A percentile compares a stretch with the other conserved stretches of the same genome.
Conservation (phyloP, 2,888 invertebrate genomes). For the Rhimphoctona megacephalus region DNA sequence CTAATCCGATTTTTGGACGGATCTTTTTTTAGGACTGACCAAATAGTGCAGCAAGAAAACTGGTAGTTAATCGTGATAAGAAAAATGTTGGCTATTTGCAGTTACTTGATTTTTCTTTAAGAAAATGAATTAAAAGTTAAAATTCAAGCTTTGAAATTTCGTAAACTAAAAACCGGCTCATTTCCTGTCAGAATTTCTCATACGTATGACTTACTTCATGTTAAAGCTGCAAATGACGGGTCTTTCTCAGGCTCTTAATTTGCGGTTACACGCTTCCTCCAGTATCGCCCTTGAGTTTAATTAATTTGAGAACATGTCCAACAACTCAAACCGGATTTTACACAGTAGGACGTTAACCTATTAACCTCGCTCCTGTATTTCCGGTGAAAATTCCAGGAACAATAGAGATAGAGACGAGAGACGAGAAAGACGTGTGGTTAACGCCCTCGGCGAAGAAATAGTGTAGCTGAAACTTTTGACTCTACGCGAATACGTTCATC, state of each 20-base stretch:
- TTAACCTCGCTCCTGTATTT: constrained; percentile 25
- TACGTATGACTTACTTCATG: not conserved
- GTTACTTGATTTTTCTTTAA: not conserved
- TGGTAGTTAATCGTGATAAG: not conserved
- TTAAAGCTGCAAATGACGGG: constrained; percentile 18
- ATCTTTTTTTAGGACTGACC: not conserved
- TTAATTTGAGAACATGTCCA: constrained; percentile 43
- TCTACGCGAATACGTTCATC: constrained; percentile 1
- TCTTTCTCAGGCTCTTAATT: constrained; percentile 42
- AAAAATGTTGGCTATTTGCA: not conserved
- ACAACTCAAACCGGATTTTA: constrained; percentile 32
- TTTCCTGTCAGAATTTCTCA: constrained; percentile 3
- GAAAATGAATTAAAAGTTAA: not conserved
- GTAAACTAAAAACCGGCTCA: not conserved
- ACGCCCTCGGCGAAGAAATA: constrained; percentile 33
- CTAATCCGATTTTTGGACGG: constrained; percentile 35
- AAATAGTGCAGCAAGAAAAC: not conserved
- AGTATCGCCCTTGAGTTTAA: constrained; percentile 52
- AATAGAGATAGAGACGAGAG: not conserved
- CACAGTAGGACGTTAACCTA: constrained; percentile 39
- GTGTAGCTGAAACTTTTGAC: constrained; percentile 6
- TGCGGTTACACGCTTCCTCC: constrained; percentile 24
- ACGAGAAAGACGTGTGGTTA: constrained; percentile 17
- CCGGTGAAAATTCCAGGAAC: constrained; percentile 25
- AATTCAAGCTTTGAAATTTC: not conserved